Conservation (phyloP, 2,113 vertebrate species). For the Sceloporus tristichus region DNA sequence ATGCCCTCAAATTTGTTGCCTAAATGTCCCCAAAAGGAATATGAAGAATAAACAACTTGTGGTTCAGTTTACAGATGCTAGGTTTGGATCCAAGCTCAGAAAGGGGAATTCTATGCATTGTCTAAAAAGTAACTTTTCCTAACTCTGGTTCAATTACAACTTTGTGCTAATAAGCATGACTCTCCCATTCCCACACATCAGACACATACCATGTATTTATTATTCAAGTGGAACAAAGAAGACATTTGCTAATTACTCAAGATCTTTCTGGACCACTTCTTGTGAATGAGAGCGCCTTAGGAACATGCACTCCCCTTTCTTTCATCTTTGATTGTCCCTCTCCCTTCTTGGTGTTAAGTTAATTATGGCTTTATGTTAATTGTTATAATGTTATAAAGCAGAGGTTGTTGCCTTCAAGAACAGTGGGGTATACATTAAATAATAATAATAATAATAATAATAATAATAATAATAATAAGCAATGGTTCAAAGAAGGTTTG, state of each 20-base stretch:
- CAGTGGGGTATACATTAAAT: no score
- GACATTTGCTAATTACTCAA: not conserved
- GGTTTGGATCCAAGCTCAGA: not conserved
- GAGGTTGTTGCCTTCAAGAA: not conserved
- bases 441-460: no score
- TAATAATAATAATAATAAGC: not conserved
- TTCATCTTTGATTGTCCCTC: not conserved
- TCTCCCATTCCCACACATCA: rapidly evolving
- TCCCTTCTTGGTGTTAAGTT: not conserved
- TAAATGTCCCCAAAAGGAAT: not conserved
- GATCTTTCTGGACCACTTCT: not conserved
- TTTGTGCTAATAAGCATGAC: not conserved
- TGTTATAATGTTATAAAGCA: not conserved
- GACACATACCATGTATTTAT: not conserved
- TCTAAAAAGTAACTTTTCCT: no score
- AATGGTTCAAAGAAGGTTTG: not conserved
- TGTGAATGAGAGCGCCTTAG: not conserved
- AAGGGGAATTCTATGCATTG: no score
- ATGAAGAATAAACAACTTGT: constrained; percentile 21
- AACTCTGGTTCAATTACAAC: not conserved
- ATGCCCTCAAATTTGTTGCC: not conserved
- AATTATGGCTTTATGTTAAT: not conserved
- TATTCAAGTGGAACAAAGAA: not conserved
- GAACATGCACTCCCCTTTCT: not conserved
- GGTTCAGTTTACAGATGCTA: not conserved